Percentiles rank a stretch among this genome's conserved stretches.
Conservation (phyloP, 2,113 vertebrate genomes). For the Rallus limicola region DNA sequence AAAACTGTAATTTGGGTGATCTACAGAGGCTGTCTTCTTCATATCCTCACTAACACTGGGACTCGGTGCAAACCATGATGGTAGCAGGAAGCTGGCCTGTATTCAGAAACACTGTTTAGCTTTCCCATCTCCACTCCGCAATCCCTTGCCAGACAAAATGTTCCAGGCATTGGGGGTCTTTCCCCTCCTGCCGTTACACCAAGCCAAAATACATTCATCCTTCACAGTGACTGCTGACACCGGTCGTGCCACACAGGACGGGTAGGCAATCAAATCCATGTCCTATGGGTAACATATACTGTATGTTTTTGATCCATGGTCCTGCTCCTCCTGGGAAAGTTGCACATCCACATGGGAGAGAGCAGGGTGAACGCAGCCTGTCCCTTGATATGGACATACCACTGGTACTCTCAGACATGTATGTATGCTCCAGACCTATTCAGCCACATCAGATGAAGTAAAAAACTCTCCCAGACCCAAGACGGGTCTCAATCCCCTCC, state of each 20-base stretch:
- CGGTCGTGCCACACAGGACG: background rate
- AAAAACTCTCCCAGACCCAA: background rate
- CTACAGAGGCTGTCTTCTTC: background rate
- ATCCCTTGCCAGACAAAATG: background rate
- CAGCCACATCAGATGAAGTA: background rate
- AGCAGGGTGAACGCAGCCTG: accelerated
- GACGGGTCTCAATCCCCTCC: background rate
- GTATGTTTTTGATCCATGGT: background rate
- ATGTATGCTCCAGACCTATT: background rate
- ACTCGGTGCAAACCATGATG: background rate
- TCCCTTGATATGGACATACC: background rate
- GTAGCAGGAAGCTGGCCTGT: background rate
- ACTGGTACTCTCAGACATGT: background rate
- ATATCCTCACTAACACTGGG: background rate
- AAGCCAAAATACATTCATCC: background rate
- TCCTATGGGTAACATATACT: background rate
- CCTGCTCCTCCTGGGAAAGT: background rate
- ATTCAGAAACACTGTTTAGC: background rate
- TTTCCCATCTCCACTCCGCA: background rate
- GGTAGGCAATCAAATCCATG: background rate
- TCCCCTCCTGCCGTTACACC: background rate
- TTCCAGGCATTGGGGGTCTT: background rate
- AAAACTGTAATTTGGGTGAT: background rate
- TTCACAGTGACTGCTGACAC: background rate
- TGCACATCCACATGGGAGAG: accelerated